Evolutionary conservation across 2,888 invertebrate genomes (phyloP), one percentile per base, ranked within the genome.

Genomic region (Apotomis turbidana): DNA sequence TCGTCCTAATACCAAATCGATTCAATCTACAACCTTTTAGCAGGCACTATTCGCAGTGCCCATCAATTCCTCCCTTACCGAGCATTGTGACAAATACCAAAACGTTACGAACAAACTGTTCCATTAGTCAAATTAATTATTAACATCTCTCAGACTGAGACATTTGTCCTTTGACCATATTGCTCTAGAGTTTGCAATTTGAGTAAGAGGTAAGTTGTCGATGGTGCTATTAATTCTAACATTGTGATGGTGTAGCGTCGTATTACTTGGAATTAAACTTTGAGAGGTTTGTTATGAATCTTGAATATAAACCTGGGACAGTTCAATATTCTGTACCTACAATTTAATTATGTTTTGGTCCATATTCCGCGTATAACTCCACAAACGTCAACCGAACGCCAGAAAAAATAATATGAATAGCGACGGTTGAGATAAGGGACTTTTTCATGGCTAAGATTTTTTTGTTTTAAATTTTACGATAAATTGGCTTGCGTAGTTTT

Each of bases 41-140:
- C 62, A 38, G 59, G 59, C 68, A 72, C 72, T 72, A 68, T 68
- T 79, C 78, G 78, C 76, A 77, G 70, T 74, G 74, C 74, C 79
- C 80, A 84, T 84, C 80, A 82, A 85, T 85, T 81, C 78, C 70
- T 66, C 66, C 55, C 9, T 8, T 38, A 44, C 12, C 75, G 76
- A 76, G 79, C 80, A 80, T 82, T 85, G 85, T 85, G 87, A 90
- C 88, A 88, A 91, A 90, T 90, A 87, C 85, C 86, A 86, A 83
- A 83, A 83, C 84, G 85, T 86, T 83, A 81, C 80, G 77, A 81
- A 83, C 87, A 87, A 90, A 90, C 88, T 86, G 86, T 87, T 85
- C 91, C 90, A 93, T 93, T 93, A 92, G 89, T 86, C 85, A 89
- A 90, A 92, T 93, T 92, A 93, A 93, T 93, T 91, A 93, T 92